phyloP scores from a whole-genome alignment of 2,113 vertebrate genomes.

The Archocentrus centrarchus region DNA sequence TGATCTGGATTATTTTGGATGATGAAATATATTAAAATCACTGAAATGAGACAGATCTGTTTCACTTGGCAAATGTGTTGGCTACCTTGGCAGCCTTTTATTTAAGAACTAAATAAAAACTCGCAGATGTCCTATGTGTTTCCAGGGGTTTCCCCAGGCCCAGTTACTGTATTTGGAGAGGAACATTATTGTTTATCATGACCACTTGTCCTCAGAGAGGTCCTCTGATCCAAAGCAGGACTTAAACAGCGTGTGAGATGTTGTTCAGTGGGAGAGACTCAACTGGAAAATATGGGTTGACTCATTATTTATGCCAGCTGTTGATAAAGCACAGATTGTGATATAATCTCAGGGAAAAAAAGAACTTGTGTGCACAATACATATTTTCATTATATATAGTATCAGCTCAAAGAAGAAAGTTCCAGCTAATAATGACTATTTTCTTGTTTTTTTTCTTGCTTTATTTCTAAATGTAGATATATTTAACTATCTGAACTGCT shows the following conservation, averaged over 20 bases:
- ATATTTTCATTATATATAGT: neutral
- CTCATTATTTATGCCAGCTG: slow-evolving; percentile 7
- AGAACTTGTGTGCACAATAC: neutral
- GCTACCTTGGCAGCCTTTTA: neutral
- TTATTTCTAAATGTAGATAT: neutral
- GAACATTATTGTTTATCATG: slow-evolving; percentile 61
- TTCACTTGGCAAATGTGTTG: neutral
- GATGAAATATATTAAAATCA: slow-evolving; percentile 1
- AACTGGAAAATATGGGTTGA: slow-evolving; percentile 55
- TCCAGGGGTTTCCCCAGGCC: neutral
- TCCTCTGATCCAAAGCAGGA: slow-evolving; percentile 54
- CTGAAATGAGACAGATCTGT: neutral
- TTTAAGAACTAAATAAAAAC: neutral
- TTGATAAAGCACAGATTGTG: slow-evolving; percentile 17
- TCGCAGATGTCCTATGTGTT: neutral
- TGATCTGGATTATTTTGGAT: neutral
- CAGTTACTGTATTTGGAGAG: slow-evolving; percentile 63
- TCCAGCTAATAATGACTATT: neutral
- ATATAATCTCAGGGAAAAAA: neutral
- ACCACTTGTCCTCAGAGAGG: neutral
- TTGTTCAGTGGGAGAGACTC: neutral
- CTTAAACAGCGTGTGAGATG: slow-evolving; percentile 7
- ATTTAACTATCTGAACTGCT: neutral
- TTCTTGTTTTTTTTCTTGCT: neutral
- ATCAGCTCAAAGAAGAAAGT: neutral